These are phyloP conservation scores for Brachyistius frenatus DNA, from an alignment of 2,113 vertebrate species.

Conservation along the genomic window DNA sequence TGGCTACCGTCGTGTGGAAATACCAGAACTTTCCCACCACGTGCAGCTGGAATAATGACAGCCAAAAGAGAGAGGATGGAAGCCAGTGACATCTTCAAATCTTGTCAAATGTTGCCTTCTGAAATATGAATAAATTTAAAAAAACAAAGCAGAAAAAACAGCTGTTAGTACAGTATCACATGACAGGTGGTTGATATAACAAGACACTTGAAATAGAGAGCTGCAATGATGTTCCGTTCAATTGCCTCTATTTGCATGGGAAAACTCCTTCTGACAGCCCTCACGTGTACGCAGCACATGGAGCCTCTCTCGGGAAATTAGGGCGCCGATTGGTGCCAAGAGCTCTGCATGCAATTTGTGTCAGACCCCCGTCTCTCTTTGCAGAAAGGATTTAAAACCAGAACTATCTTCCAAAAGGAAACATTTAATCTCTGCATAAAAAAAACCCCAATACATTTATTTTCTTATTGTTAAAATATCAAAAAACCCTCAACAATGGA, in stretches of 20 bases:
- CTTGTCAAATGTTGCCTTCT: background rate
- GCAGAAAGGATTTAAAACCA: constrained; percentile 12
- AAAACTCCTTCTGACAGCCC: background rate
- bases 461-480: background rate
- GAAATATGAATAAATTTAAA: constrained; percentile 15
- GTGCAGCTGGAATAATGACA: background rate
- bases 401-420: background rate
- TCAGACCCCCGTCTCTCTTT: background rate
- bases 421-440: background rate
- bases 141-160: background rate
- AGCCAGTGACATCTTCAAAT: constrained; percentile 40
- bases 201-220: background rate
- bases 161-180: background rate
- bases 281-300: constrained; percentile 31
- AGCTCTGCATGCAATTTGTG: constrained; percentile 4
- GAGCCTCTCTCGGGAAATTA: constrained; percentile 33
- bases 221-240: background rate
- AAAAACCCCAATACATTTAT: constrained; percentile 17
- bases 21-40: constrained; percentile 73
- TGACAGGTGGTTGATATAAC: background rate
- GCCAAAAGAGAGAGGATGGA: constrained; percentile 19
- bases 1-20: constrained; percentile 80
- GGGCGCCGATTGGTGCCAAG: constrained; percentile 27
- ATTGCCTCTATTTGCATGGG: background rate
- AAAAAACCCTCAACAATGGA: constrained; percentile 3